Evolutionary conservation across 2,888 invertebrate species (phyloP), one percentile per base, ranked within the genome.

Genomic region (Bellardia bayeri): DNA sequence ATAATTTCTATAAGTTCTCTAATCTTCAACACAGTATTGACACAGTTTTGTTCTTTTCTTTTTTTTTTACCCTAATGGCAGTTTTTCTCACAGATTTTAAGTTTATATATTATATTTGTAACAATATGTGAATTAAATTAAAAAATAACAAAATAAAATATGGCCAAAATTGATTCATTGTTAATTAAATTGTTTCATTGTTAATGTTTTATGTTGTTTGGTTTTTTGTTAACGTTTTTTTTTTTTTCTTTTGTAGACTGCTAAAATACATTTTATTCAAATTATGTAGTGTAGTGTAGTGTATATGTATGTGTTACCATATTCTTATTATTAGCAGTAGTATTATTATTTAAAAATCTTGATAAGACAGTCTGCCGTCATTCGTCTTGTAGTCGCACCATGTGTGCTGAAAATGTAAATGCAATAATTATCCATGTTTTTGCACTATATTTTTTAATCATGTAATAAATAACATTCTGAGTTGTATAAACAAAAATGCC

Each of bases 151-250:
- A 9, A 37, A 1, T 11, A 63, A 82, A 40, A 81, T 75, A 87
- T 81, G 80, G 83, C 80, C 37, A 83, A 75, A 80, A 83, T 61
- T 83, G 83, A 87, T 83, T 76, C 71, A 56, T 63, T 83, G 16
- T 83, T 86, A 86, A 83, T 80, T 81, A 87, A 87, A 87, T 76
- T 66, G 80, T 76, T 64, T 82, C 56, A 66, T 78, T 82, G 82
- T 78, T 33, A 75, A 13, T 49, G 49, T 69, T 56, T 33, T 23
- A 2, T 7, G 16, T 33, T 8, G 30, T 45, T 42, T 16, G 1
- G 8, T 64, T 64, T 42, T 42, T 42, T 23, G 6, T 23, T 2
- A 9, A 11, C 23, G 23, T 23, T 23, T 23, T 23, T 23, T 23
- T 23, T 23, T 23, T 1, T 23, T 23, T 23, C 23, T 23, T 23